Evolutionary conservation across 1,140 invertebrate genomes (phyloP).

Genomic region (Aphelenchoides besseyi): DNA sequence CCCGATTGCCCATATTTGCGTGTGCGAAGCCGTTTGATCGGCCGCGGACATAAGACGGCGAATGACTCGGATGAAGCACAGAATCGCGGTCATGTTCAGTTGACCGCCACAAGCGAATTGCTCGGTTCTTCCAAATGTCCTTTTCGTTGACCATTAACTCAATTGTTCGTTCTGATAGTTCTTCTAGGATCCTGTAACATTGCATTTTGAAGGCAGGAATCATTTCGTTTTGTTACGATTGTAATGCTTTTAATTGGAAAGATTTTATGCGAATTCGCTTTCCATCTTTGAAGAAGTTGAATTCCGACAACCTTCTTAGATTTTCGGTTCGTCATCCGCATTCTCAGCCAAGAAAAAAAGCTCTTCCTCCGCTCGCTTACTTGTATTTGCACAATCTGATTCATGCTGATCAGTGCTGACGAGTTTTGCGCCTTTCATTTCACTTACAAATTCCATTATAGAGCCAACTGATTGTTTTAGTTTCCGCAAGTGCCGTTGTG

Average conservation of each 20-base stretch:
- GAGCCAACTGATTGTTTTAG: neutral
- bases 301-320: neutral
- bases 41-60: too few relatives aligned
- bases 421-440: neutral
- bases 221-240: too few relatives aligned
- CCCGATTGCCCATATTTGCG: neutral
- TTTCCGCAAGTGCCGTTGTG: neutral
- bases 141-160: too few relatives aligned
- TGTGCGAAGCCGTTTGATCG: neutral
- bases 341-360: neutral
- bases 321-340: slow-evolving; percentile 5
- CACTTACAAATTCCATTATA: neutral
- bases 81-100: too few relatives aligned
- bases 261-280: neutral
- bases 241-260: too few relatives aligned
- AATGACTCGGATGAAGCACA: too few relatives aligned
- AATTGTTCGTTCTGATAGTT: too few relatives aligned
- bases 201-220: too few relatives aligned
- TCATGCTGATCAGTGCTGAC: slow-evolving; percentile 1
- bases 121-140: too few relatives aligned
- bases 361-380: neutral
- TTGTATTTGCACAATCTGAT: neutral
- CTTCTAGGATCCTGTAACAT: too few relatives aligned
- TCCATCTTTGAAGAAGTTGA: neutral
- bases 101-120: too few relatives aligned